Evolutionary conservation across 2,113 vertebrate genomes (phyloP).

Genomic region (Hemichromis elongatus): DNA sequence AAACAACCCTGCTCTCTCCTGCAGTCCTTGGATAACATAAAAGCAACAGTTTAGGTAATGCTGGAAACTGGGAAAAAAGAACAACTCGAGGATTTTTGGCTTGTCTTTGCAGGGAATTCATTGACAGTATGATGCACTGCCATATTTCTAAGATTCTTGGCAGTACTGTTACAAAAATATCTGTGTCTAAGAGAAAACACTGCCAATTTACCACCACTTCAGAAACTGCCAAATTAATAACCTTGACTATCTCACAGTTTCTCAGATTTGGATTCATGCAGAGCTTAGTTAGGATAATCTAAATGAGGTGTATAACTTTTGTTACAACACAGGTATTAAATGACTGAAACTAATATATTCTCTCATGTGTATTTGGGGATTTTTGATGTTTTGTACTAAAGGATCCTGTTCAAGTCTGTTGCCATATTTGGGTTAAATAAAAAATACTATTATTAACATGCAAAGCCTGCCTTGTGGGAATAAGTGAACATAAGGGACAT

Average conservation of each 20-base stretch:
- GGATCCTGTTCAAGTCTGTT: neutral
- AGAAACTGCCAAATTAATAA: slow-evolving; percentile 26
- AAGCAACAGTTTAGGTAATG: neutral
- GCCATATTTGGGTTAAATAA: neutral
- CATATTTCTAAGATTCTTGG: slow-evolving; percentile 23
- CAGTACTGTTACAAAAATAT: slow-evolving; percentile 1
- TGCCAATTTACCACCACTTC: slow-evolving; percentile 13
- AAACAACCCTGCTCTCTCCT: neutral
- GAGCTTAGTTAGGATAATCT: neutral
- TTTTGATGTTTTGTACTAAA: neutral
- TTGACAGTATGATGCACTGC: slow-evolving; percentile 11
- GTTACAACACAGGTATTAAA: neutral
- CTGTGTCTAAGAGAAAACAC: neutral
- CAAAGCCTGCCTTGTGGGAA: neutral
- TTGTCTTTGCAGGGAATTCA: neutral
- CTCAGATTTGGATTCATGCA: slow-evolving; percentile 13
- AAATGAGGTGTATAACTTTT: slow-evolving; percentile 23
- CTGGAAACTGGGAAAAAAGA: neutral
- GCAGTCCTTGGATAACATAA: neutral
- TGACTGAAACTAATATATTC: neutral
- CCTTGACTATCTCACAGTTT: slow-evolving; percentile 6
- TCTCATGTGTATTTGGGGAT: neutral
- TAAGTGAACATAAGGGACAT: neutral
- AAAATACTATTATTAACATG: neutral
- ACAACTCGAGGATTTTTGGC: neutral